phyloP scores from a whole-genome alignment of 1,140 invertebrate genomes.

The Polypedilum vanderplanki region DNA sequence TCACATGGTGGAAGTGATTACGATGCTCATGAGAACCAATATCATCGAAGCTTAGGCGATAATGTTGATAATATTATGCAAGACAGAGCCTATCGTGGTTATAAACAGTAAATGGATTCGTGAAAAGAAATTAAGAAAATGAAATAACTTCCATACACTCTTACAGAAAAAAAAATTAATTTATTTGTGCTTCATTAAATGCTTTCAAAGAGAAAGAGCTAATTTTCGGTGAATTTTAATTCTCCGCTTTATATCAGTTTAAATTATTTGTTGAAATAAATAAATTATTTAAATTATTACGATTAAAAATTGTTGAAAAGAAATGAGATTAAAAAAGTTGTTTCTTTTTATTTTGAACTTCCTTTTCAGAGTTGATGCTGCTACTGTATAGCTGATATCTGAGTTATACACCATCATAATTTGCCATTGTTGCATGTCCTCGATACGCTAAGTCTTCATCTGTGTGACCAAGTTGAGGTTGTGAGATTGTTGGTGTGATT shows the following conservation, averaged over 20 bases:
- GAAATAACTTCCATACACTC: not conserved
- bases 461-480: not conserved
- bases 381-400: conserved; percentile 29
- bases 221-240: not conserved
- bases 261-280: conserved; percentile 12
- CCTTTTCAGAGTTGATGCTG: not conserved
- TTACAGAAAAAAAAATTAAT: not conserved
- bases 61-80: conserved; percentile 52
- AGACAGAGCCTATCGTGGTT: conserved; percentile 51
- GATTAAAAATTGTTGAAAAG: conserved; percentile 30
- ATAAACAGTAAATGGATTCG: conserved; percentile 35
- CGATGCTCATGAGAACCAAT: conserved; percentile 51
- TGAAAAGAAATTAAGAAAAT: not conserved
- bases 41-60: conserved; percentile 49
- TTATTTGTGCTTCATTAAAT: not conserved
- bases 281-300: conserved; percentile 28
- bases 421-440: conserved; percentile 22
- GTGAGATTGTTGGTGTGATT: not conserved
- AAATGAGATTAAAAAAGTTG: conserved; percentile 21
- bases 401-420: conserved; percentile 1
- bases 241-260: not conserved
- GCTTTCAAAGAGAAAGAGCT: not conserved
- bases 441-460: conserved; percentile 31
- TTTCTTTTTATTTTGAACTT: no score
- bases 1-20: conserved; percentile 62